These are phyloP conservation scores for Abrostola triplasia DNA, from an alignment of 2,888 invertebrate species.

Conservation along the genomic window DNA sequence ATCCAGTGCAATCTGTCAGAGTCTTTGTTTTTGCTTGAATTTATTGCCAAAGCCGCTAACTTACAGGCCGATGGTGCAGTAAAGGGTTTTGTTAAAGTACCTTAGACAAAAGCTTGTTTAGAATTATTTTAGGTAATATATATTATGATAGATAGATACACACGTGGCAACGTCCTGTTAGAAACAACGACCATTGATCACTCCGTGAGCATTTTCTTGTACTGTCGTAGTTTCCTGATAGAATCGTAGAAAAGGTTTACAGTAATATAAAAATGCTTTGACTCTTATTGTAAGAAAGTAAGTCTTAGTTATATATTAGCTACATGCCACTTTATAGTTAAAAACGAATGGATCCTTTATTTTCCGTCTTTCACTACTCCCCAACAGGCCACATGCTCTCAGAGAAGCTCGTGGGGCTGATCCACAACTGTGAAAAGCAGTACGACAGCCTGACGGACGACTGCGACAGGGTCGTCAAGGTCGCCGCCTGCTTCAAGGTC, in stretches of 20 bases:
- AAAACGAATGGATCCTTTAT: background rate
- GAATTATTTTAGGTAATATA: background rate
- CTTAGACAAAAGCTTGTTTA: background rate
- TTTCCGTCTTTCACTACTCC: background rate
- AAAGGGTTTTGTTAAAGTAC: background rate
- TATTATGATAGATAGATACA: no score
- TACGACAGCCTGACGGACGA: slow-evolving; percentile 75
- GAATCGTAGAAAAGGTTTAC: no score
- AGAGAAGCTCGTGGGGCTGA: slow-evolving; percentile 74
- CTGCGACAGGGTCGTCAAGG: slow-evolving; percentile 79
- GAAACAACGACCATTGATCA: no score
- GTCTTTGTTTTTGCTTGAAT: slow-evolving; percentile 34
- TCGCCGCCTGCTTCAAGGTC: slow-evolving; percentile 80
- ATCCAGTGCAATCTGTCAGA: slow-evolving; percentile 35
- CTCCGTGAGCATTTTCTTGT: no score
- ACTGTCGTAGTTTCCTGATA: no score
- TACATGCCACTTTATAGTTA: no score
- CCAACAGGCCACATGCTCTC: slow-evolving; percentile 75
- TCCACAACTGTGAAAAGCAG: slow-evolving; percentile 82
- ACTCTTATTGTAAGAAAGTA: no score
- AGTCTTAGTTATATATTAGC: no score
- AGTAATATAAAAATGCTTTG: no score
- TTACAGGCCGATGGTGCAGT: slow-evolving; percentile 11
- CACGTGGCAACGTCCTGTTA: no score
- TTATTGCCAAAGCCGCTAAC: slow-evolving; percentile 22